A percentile compares a stretch with the other conserved stretches of the same genome.
Conservation (phyloP, 2,113 vertebrate genomes). For the Pontoporia blainvillei region DNA sequence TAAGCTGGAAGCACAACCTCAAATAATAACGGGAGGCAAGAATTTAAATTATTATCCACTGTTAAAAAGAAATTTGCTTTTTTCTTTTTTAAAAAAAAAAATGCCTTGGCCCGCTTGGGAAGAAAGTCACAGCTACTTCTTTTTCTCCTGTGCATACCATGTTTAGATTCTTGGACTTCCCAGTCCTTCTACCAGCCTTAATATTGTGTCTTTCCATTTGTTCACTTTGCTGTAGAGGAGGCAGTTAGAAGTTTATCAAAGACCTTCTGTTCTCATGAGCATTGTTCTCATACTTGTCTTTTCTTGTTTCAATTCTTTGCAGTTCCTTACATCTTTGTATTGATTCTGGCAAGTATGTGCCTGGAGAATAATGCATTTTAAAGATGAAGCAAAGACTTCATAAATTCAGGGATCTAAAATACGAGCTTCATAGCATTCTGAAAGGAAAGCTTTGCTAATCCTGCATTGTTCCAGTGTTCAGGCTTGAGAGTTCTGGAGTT, state of each 20-base stretch:
- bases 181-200: not conserved
- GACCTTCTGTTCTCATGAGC: slow-evolving; percentile 55
- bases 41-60: not conserved
- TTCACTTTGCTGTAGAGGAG: slow-evolving; percentile 26
- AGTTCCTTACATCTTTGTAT: slow-evolving; percentile 31
- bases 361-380: slow-evolving; percentile 35
- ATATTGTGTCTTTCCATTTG: slow-evolving; percentile 32
- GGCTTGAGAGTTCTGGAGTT: not conserved
- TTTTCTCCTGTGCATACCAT: not conserved
- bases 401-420: slow-evolving; percentile 12
- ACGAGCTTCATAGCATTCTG: not conserved
- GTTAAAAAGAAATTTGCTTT: not conserved
- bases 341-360: slow-evolving; percentile 32
- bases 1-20: not conserved
- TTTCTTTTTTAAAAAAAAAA: not conserved
- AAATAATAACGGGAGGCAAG: not conserved
- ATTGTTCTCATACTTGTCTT: slow-evolving; percentile 55
- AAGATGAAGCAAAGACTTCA: slow-evolving; percentile 24
- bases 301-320: slow-evolving; percentile 61
- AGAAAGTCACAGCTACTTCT: not conserved
- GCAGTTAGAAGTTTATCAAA: slow-evolving; percentile 47
- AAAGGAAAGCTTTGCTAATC: slow-evolving; percentile 18
- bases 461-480: not conserved
- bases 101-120: not conserved
- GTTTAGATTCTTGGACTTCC: not conserved